These are phyloP conservation scores for Coracias cyanogaster DNA, from an alignment of 2,797 vertebrate genomes.

Conservation along the genomic window DNA sequence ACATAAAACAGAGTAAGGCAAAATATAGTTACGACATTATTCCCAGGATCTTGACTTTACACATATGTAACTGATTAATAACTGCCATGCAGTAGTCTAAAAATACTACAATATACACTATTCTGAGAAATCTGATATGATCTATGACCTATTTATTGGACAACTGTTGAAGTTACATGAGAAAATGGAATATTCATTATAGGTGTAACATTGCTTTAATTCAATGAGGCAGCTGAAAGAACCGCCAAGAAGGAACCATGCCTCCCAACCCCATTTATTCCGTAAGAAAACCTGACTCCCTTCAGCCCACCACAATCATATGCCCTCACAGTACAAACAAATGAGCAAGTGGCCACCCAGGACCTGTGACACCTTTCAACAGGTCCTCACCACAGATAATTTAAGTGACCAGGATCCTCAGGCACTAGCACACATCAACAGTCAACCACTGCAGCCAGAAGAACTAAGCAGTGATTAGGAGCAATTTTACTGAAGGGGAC, in stretches of 20 bases:
- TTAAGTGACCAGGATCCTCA: background rate
- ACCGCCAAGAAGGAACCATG: background rate
- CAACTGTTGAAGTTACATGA: background rate
- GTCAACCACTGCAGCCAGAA: fast-evolving
- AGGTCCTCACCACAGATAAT: background rate
- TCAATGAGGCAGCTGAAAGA: background rate
- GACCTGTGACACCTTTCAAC: background rate
- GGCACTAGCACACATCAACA: background rate
- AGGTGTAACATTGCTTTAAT: background rate
- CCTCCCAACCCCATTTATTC: background rate
- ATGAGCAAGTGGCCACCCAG: background rate
- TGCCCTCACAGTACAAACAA: background rate
- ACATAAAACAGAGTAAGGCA: background rate
- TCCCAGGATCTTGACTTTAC: background rate
- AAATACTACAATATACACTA: background rate
- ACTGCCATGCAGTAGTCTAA: background rate
- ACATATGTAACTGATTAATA: background rate
- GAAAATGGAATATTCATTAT: background rate
- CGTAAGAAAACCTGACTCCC: background rate
- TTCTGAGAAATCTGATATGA: background rate
- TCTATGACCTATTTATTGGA: background rate
- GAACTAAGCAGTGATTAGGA: background rate
- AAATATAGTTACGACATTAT: background rate
- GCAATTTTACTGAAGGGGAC: background rate
- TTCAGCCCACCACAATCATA: background rate